Evolutionary conservation across 2,113 vertebrate species (phyloP).

Genomic region (Heterocephalus glaber): DNA sequence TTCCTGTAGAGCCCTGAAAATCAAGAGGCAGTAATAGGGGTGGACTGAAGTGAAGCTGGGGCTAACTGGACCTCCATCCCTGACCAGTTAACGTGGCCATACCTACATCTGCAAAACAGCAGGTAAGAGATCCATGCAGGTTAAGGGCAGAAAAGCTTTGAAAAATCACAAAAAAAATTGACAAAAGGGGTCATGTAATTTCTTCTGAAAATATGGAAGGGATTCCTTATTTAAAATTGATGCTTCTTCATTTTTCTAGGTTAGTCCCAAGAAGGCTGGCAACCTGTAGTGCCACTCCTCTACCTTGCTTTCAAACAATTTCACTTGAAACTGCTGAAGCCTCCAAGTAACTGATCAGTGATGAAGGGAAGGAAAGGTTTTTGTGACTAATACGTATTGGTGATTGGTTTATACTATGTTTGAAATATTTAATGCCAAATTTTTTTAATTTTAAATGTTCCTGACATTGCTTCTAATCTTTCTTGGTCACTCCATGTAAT

Average conservation of each 20-base stretch:
- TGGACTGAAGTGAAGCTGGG: rapidly evolving
- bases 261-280: neutral
- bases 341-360: neutral
- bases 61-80: rapidly evolving
- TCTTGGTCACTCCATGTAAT: neutral
- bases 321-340: neutral
- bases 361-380: neutral
- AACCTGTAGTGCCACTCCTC: neutral
- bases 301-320: neutral
- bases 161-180: neutral
- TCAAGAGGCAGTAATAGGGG: no score
- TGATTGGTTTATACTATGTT: neutral
- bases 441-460: neutral
- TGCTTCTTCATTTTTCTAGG: neutral
- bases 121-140: neutral
- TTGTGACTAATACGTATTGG: neutral
- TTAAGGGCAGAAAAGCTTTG: neutral
- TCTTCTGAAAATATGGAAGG: neutral
- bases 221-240: neutral
- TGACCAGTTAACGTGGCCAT: neutral
- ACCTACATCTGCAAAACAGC: neutral
- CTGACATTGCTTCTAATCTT: neutral
- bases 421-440: neutral
- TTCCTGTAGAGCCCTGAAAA: neutral
- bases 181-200: neutral